A percentile compares a stretch with the other conserved stretches of the same genome.
Conservation (phyloP, 2,797 vertebrate genomes). For the Smutsia gigantea region DNA sequence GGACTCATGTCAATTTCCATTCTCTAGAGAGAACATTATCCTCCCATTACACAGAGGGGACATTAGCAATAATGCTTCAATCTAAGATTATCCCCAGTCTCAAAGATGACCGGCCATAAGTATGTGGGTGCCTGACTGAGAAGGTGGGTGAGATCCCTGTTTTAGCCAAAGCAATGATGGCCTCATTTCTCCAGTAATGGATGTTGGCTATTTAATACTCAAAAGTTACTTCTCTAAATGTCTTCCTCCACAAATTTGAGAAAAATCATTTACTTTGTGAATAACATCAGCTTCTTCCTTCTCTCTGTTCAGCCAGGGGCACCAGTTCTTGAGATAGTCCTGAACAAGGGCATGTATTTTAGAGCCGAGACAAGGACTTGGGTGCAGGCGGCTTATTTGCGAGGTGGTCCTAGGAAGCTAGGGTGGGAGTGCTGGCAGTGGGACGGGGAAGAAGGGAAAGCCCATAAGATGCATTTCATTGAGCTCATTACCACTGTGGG, state of each 20-base stretch:
- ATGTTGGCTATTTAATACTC: neutral
- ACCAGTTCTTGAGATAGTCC: neutral
- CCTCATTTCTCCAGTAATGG: neutral
- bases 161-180: neutral
- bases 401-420: neutral
- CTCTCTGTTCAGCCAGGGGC: neutral
- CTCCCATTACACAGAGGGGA: neutral
- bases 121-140: neutral
- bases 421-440: neutral
- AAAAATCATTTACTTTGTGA: neutral
- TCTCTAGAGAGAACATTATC: neutral
- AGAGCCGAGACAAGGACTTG: neutral
- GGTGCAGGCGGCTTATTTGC: neutral
- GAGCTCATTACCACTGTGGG: neutral
- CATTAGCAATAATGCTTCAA: neutral
- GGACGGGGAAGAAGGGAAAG: neutral
- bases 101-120: neutral
- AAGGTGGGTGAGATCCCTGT: neutral
- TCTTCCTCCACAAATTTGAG: neutral
- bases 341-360: neutral
- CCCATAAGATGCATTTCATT: neutral
- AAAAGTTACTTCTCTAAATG: neutral
- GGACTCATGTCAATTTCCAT: neutral
- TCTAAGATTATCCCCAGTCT: neutral
- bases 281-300: neutral